Evolutionary conservation across 2,797 vertebrate genomes (phyloP).

Genomic region (Arrhamphus sclerolepis): DNA sequence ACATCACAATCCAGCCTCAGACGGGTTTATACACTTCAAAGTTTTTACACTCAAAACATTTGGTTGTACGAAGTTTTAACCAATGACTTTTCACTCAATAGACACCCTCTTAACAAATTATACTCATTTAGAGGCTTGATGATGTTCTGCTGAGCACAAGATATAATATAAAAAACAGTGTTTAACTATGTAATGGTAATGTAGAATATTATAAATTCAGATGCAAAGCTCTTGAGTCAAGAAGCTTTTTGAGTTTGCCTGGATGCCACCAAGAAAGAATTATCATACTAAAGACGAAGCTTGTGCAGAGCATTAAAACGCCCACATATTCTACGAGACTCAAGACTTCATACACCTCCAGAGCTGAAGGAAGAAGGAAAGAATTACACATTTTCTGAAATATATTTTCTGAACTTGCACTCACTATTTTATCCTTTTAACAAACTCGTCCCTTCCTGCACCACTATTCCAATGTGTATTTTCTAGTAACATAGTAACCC

Average conservation of each 20-base stretch:
- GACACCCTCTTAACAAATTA: too few relatives aligned
- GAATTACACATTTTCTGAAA: conserved; percentile 1
- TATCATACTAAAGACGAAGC: too few relatives aligned
- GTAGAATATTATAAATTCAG: conserved; percentile 6
- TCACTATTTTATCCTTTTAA: neutral
- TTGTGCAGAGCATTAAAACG: too few relatives aligned
- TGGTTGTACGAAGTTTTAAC: neutral
- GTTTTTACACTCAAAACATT: conserved; percentile 7
- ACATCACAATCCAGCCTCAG: neutral
- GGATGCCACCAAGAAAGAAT: neutral
- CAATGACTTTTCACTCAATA: too few relatives aligned
- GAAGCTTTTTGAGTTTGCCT: neutral
- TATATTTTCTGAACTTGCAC: neutral
- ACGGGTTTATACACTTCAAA: neutral
- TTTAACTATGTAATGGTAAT: neutral
- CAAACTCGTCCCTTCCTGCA: neutral
- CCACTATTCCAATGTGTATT: neutral
- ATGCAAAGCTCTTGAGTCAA: conserved; percentile 5
- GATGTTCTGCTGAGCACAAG: neutral
- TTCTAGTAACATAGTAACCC: neutral
- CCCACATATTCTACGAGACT: neutral
- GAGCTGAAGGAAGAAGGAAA: neutral
- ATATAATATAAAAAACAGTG: neutral
- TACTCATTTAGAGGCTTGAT: neutral
- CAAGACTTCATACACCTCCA: neutral